Percentiles rank a stretch among this genome's conserved stretches.
Evolutionary conservation across 2,888 invertebrate genomes (phyloP).

Genomic region (Pristionchus fissidentatus): DNA sequence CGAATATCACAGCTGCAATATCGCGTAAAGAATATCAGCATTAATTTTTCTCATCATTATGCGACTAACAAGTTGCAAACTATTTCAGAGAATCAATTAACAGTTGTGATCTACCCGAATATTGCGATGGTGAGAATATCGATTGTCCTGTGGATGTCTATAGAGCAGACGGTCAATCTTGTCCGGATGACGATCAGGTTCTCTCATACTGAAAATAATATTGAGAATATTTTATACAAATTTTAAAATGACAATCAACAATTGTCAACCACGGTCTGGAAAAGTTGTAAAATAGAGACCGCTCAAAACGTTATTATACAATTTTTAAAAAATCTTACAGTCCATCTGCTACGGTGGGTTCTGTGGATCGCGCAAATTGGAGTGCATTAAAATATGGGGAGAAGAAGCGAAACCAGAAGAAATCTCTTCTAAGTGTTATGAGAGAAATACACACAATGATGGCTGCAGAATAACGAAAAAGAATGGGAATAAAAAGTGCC

Average conservation of each 20-base stretch:
- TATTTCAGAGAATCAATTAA: background rate
- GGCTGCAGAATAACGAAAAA: constrained; percentile 5
- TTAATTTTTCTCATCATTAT: too few relatives aligned
- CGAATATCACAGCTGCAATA: too few relatives aligned
- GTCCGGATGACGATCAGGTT: constrained; percentile 81
- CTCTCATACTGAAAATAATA: background rate
- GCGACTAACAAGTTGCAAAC: background rate
- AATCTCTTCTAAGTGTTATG: too few relatives aligned
- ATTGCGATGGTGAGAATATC: constrained; percentile 91
- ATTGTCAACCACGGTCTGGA: too few relatives aligned
- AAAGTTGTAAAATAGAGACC: too few relatives aligned
- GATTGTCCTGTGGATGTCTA: constrained; percentile 91
- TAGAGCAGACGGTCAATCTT: constrained; percentile 88
- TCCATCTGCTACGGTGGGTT: background rate
- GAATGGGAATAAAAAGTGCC: background rate
- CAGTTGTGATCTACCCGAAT: background rate
- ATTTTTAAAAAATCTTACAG: too few relatives aligned
- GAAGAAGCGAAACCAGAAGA: background rate
- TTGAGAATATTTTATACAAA: too few relatives aligned
- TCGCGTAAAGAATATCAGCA: too few relatives aligned
- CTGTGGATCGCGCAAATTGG: background rate
- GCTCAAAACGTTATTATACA: too few relatives aligned
- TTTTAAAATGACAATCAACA: too few relatives aligned
- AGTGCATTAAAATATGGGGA: background rate
- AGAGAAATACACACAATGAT: too few relatives aligned